Base-by-base conservation (phyloP, 1,140 invertebrate species). In the Harpegnathos saltator region DNA sequence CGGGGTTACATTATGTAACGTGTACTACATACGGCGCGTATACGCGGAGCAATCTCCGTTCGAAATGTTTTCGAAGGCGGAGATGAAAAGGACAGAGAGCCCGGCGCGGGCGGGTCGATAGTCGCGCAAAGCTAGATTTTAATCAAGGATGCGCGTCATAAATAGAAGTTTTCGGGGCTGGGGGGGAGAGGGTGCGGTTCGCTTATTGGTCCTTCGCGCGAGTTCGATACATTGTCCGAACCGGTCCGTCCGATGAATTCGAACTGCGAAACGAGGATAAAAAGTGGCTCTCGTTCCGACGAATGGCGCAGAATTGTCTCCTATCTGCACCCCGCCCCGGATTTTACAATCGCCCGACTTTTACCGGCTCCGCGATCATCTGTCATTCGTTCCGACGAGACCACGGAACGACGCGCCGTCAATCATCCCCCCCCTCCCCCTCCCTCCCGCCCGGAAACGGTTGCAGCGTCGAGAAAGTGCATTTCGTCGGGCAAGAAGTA, bases 301-400 rank as follows among this genome's bases (percentile, higher is more conserved):
- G 22, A 0, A 24, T 9, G 22, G 29, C 15, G 14, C 15, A 17
- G n/a, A 19, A 22, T 50, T 2, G 19, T 29, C 19, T 72, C 54
- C 59, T 74, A 54, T 68, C 48, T 54, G 33, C 48, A 50, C 33
- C n/a, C 26, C 22, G n/a, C 22, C 15, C 24, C 50, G 73, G 71
- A 59, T 78, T 68, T 87, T 83, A 83, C 83, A 82, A 54, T 54
- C 26, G 14, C 58, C 12, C 59, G n/a, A 78, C 29, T 83, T 86
- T 87, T 83, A 86, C 48, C 63, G 62, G n/a, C 63, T 44, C 12
- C 29, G 17, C 33, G 19, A 52, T 73, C 62, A 54, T 68, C 50
- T 33, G 58, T 82, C 58, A 69, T 63, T 38, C 63, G 54, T 19
- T 11, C 1, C n/a, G 44, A 68, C 33, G 26, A 83, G 48, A 14